Percentiles rank a stretch among this genome's conserved stretches.
These are phyloP conservation scores for Centroberyx gerrardi DNA, from an alignment of 2,797 vertebrate genomes.

Conservation along the genomic window DNA sequence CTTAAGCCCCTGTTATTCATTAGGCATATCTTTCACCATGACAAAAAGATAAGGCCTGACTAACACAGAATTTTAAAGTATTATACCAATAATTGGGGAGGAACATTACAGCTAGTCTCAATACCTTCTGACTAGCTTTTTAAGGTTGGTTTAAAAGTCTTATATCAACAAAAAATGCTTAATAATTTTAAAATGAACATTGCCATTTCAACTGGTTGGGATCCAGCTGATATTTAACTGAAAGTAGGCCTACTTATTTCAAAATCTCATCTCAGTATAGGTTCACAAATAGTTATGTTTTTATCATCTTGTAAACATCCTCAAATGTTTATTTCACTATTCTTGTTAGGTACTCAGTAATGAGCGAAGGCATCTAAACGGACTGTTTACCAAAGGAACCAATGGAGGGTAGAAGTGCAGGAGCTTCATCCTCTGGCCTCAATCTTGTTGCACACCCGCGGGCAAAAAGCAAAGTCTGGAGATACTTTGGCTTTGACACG, in stretches of 20 bases:
- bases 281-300: constrained; percentile 36
- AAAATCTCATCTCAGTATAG: background rate
- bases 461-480: constrained; percentile 96
- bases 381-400: constrained; percentile 79
- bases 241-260: background rate
- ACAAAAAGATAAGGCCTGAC: background rate
- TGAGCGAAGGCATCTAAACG: constrained; percentile 85
- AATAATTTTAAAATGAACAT: background rate
- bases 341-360: constrained; percentile 89
- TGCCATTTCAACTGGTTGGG: background rate
- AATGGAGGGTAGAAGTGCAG: constrained; percentile 89
- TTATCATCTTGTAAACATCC: constrained; percentile 67
- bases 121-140: no score
- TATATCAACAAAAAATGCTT: no score
- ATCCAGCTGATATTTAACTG: background rate
- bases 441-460: constrained; percentile 93
- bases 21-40: background rate
- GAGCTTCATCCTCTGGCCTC: constrained; percentile 86
- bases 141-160: no score
- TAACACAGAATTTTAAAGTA: background rate
- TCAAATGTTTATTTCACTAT: constrained; percentile 88
- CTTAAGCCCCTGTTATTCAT: background rate
- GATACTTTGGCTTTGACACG: constrained; percentile 94
- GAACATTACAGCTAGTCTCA: background rate
- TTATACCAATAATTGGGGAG: background rate